Evolutionary conservation across 2,888 invertebrate genomes (phyloP), one percentile per base, ranked within the genome.

Genomic region (Andrena minutula): DNA sequence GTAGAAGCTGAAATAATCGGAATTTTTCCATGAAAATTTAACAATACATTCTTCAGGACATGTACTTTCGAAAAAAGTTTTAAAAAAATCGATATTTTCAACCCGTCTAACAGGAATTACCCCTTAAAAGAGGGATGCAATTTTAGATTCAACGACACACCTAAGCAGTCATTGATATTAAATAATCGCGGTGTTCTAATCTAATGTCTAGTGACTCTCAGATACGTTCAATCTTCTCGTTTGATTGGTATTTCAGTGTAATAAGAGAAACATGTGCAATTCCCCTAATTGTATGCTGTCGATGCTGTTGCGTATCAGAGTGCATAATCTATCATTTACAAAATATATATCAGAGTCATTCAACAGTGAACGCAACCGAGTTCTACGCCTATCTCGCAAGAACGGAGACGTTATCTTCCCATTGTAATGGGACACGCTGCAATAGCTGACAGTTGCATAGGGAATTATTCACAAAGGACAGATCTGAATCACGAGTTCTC

Each of bases 391-490:
- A 41, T 68, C 26, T 32, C 53, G 41, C 16, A 66, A 32, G 30
- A 61, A 20, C 35, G 8, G 4, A 23, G 65, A 41, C 63, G 12
- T 71, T 66, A 71, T 82, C 68, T 66, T 68, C 10, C 23, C 20
- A 63, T 75, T 56, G n/a, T 68, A 65, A 72, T 47, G 61, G 58
- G 28, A 56, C 49, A 56, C 23, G 70, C 66, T 60, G 35, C 12
- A 63, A 41, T 68, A 60, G 53, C 51, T 69, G 65, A 69, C 26
- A 71, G 35, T 72, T 49, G 49, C 64, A 65, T 61, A 58, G 72
- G 64, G 72, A 63, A 75, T 73, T 79, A 70, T 71, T 68, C 51
- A 49, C 64, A 83, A 75, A 79, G 75, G 65, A 84, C 72, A 75
- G 65, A 63, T 73, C 70, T 73, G 68, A 81, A 81, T 84, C 64